Percentiles rank a stretch among this genome's conserved stretches.
These are phyloP conservation scores for Andrena haemorrhoa DNA, from an alignment of 2,888 invertebrate species.

Conservation along the genomic window DNA sequence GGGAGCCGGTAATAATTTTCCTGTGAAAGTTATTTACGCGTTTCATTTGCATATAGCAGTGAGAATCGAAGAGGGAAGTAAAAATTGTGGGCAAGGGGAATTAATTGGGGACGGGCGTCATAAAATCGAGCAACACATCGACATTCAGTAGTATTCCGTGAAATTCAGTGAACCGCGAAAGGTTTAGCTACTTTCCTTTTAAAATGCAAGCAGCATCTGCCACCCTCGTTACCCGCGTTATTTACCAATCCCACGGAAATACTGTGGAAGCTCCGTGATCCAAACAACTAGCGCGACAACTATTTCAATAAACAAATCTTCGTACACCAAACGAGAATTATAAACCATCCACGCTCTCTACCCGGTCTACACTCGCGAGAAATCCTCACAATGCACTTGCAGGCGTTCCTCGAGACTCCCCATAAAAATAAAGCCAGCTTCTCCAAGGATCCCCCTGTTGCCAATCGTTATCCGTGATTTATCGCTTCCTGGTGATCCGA, in stretches of 20 bases:
- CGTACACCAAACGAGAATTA: not conserved
- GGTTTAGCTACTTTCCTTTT: not conserved
- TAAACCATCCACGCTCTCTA: not conserved
- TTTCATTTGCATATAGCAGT: not conserved
- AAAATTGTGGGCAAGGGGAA: not conserved
- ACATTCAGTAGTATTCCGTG: not conserved
- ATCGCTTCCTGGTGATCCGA: conserved; percentile 41
- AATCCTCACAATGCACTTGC: conserved; percentile 1
- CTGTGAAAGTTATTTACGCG: conserved; percentile 16
- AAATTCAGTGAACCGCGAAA: not conserved
- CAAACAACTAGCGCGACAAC: too few species aligned
- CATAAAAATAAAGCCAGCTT: conserved; percentile 27
- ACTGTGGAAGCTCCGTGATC: too few species aligned
- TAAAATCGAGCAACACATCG: not conserved
- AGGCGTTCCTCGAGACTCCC: conserved; percentile 4
- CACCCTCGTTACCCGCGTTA: too few species aligned
- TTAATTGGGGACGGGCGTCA: not conserved
- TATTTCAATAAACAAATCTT: not conserved
- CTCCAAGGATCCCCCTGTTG: conserved; percentile 35
- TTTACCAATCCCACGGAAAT: too few species aligned
- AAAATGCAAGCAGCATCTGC: not conserved
- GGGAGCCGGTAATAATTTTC: conserved; percentile 6
- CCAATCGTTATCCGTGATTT: conserved; percentile 59
- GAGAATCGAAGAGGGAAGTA: not conserved
- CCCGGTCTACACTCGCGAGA: not conserved